Base-by-base conservation (phyloP, 1,140 invertebrate species). In the Drosophila parvula region DNA sequence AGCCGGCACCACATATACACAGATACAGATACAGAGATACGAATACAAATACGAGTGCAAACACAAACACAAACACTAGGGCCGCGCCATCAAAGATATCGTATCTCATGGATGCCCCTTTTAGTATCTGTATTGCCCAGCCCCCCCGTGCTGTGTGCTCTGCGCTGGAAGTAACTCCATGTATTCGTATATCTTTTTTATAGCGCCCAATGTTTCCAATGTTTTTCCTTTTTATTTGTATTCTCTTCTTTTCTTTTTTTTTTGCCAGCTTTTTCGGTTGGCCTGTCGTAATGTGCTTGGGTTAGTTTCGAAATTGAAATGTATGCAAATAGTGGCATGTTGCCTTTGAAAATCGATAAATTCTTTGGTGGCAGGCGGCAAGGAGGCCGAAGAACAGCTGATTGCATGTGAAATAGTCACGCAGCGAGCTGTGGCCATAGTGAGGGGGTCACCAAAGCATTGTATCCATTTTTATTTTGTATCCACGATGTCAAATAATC, bases 261-360 rank as follows among this genome's bases (percentile, higher is more conserved):
- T 59, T 73, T 40, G 53, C 34, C 14, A 65, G 41, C 48, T 64
- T 36, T 57, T 80, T 84, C 50, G 60, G 58, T 78, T 65, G 48
- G 43, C 14, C 69, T 36, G 61, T 74, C 38, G 68, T 75, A 63
- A 57, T 68, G 78, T 63, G 61, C 50, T 69, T 76, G 58, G 59
- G 47, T 86, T 86, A 75, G 82, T 79, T 79, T 82, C 71, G 56
- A 88, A 82, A 86, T 73, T 62, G 70, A 79, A 82, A 76, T 82
- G 79, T 77, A 88, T 88, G 82, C 82, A 79, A 86, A 86, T 83
- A 75, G 58, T 69, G 50, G 56, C 56, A 51, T 68, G 59, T 63
- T 30, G 43, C 34, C 53, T 40, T 62, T 78, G 76, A 88, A 86
- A 86, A 86, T 86, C 83, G 62, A 86, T 86, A 88, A 77, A 68